phyloP scores from a whole-genome alignment of 2,797 vertebrate genomes.

The Neomorphus geoffroyi region DNA sequence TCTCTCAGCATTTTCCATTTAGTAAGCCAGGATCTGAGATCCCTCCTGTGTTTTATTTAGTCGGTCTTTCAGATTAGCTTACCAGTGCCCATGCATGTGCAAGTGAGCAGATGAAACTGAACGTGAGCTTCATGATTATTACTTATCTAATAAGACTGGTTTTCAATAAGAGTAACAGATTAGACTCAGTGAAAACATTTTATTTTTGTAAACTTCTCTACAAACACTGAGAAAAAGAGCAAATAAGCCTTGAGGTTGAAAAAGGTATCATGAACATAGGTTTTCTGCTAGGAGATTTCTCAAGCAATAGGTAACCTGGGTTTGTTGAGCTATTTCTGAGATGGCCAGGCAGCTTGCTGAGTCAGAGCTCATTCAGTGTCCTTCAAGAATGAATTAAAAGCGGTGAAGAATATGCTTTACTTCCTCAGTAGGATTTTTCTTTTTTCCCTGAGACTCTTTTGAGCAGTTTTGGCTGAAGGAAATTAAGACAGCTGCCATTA shows the following conservation, averaged over 20 bases:
- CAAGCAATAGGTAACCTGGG: neutral
- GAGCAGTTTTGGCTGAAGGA: neutral
- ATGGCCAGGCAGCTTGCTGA: conserved; percentile 7
- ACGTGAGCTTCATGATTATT: neutral
- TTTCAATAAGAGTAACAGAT: neutral
- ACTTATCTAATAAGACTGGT: neutral
- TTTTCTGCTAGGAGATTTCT: neutral
- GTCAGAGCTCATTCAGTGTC: conserved; percentile 11
- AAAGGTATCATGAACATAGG: neutral
- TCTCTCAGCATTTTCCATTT: conserved; percentile 10
- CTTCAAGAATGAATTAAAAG: conserved; percentile 32
- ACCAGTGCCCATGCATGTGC: neutral
- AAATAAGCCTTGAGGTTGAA: neutral
- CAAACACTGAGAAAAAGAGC: neutral
- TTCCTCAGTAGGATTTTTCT: neutral
- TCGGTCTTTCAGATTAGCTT: neutral
- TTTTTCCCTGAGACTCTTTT: neutral
- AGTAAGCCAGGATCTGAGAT: neutral
- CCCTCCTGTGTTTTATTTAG: conserved; percentile 12
- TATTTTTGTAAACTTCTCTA: conserved; percentile 10
- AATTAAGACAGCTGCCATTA: conserved; percentile 3
- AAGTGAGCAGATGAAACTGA: neutral
- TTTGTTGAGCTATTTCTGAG: neutral
- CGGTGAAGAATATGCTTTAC: neutral
- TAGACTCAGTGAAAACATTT: neutral